These are phyloP conservation scores for Vulpes vulpes DNA, from an alignment of 2,113 vertebrate genomes.

Conservation along the genomic window DNA sequence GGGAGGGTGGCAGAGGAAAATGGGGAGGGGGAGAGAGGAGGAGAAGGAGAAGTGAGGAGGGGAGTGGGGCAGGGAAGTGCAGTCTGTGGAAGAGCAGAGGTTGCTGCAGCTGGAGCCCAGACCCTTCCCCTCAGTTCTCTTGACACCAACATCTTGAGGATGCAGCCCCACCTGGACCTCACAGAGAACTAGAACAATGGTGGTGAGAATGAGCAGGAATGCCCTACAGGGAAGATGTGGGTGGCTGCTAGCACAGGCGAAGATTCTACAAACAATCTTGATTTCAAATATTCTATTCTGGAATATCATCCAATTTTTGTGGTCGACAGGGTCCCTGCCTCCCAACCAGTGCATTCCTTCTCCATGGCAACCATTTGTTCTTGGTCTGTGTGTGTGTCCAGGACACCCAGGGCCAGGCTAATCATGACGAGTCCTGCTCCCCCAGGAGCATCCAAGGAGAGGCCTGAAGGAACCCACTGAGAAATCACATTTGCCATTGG, in stretches of 20 bases:
- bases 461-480: not conserved
- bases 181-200: not conserved
- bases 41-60: not conserved
- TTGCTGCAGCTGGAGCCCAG: accelerated
- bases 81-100: accelerated
- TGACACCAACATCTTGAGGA: not conserved
- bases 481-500: not conserved
- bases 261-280: not conserved
- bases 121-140: not conserved
- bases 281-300: not conserved
- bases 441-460: not conserved
- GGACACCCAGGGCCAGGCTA: not conserved
- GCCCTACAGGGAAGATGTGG: accelerated
- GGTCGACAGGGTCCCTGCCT: not conserved
- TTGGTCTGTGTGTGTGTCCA: not conserved
- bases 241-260: accelerated
- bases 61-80: not conserved
- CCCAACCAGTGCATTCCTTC: not conserved
- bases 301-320: not conserved
- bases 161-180: not conserved
- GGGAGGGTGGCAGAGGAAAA: not conserved
- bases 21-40: not conserved
- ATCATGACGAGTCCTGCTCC: not conserved
- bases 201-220: not conserved
- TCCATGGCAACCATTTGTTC: not conserved